These are phyloP conservation scores for Eupithecia dodoneata DNA, from an alignment of 2,888 invertebrate species.

Conservation along the genomic window DNA sequence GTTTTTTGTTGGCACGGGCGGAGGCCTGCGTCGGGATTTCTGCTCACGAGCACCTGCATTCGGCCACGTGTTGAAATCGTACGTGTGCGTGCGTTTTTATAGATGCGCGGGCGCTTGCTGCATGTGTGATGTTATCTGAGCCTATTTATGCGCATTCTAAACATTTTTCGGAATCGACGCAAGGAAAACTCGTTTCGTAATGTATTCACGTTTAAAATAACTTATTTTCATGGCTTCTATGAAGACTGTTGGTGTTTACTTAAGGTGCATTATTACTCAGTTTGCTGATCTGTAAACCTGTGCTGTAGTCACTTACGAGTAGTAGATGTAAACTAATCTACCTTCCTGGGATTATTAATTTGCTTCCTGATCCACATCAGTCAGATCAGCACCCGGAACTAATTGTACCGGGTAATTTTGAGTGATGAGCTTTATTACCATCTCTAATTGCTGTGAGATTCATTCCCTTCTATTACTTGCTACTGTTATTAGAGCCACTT, in stretches of 20 bases:
- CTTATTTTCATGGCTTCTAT: constrained; percentile 31
- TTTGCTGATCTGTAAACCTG: background rate
- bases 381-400: constrained; percentile 14
- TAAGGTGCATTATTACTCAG: background rate
- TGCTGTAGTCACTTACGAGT: background rate
- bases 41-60: constrained; percentile 56
- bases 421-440: constrained; percentile 27
- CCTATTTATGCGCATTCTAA: constrained; percentile 46
- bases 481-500: constrained; percentile 59
- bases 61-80: constrained; percentile 50
- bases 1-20: constrained; percentile 57
- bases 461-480: constrained; percentile 33
- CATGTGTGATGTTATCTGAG: constrained; percentile 47
- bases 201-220: constrained; percentile 32
- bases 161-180: constrained; percentile 43
- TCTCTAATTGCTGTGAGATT: constrained; percentile 35
- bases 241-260: constrained; percentile 13
- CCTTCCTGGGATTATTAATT: background rate
- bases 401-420: constrained; percentile 27
- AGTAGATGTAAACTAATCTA: background rate
- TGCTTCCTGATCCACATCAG: constrained; percentile 8
- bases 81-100: constrained; percentile 54
- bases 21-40: constrained; percentile 43
- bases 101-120: constrained; percentile 43
- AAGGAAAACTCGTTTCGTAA: constrained; percentile 42